Evolutionary conservation across 2,113 vertebrate species (phyloP).

Genomic region (Nothobranchius kuhntae): DNA sequence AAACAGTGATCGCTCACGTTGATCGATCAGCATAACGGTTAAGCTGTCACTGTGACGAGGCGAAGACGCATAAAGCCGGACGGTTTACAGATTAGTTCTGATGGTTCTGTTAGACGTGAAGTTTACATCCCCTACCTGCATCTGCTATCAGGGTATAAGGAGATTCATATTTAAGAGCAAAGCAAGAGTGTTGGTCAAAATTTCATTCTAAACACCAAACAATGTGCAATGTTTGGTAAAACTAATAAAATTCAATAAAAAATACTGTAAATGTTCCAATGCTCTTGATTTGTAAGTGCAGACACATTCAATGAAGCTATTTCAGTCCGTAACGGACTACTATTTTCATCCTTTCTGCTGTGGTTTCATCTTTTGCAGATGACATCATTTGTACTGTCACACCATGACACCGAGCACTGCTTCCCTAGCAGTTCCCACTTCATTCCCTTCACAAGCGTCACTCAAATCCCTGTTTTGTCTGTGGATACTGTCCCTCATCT

Average conservation of each 20-base stretch:
- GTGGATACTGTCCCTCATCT: conserved; percentile 39
- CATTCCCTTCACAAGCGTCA: conserved; percentile 25
- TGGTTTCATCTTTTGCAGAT: conserved; percentile 33
- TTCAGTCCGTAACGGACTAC: conserved; percentile 1
- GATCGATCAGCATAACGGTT: conserved; percentile 42
- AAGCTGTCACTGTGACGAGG: conserved; percentile 15
- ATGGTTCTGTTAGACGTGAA: background rate
- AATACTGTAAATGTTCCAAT: background rate
- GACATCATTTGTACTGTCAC: conserved; percentile 37
- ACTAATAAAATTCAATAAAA: background rate
- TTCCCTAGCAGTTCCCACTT: conserved; percentile 20
- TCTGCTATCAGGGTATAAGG: conserved; percentile 1
- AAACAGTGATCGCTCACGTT: conserved; percentile 42
- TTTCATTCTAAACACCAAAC: background rate
- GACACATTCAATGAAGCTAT: background rate
- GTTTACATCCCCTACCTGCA: background rate
- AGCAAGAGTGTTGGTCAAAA: background rate
- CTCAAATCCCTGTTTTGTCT: conserved; percentile 18
- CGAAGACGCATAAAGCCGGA: conserved; percentile 9
- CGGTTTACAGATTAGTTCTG: conserved; percentile 2
- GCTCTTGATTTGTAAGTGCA: background rate
- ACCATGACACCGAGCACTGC: conserved; percentile 28
- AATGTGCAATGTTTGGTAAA: background rate
- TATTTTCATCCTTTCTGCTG: conserved; percentile 17
- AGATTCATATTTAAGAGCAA: background rate